Conservation (phyloP, 2,888 invertebrate species). For the Colletes collaris region DNA sequence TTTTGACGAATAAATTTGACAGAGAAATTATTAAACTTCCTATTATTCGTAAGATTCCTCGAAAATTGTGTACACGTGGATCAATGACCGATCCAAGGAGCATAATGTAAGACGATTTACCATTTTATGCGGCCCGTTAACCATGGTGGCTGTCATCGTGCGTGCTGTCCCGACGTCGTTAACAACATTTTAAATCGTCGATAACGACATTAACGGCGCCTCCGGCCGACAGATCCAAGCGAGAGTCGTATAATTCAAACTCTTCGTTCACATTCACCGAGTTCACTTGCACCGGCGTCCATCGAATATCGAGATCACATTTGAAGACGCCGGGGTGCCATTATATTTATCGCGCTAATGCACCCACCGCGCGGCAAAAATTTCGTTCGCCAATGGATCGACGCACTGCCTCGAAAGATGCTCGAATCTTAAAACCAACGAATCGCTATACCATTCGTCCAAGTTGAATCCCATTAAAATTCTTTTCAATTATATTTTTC, state of each 20-base stretch:
- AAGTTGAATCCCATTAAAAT: no score
- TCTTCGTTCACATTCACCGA: conserved; percentile 29
- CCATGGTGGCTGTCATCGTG: conserved; percentile 61
- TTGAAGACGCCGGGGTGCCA: conserved; percentile 9
- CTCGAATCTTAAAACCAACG: background rate
- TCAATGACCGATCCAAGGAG: background rate
- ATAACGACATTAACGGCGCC: conserved; percentile 19
- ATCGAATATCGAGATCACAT: conserved; percentile 20
- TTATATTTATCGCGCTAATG: conserved; percentile 11
- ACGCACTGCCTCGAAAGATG: background rate
- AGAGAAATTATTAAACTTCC: no score
- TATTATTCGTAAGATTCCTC: no score
- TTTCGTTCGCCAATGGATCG: background rate
- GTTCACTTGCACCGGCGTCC: conserved; percentile 10
- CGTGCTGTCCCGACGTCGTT: conserved; percentile 30
- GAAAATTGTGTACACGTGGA: background rate
- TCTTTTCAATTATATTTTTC: no score
- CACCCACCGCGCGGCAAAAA: background rate
- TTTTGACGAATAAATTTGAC: no score
- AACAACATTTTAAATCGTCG: conserved; percentile 45
- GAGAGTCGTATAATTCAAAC: conserved; percentile 20
- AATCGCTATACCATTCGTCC: no score
- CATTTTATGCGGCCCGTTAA: conserved; percentile 65
- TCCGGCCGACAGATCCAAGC: background rate
- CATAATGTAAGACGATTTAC: conserved; percentile 56